Conservation (phyloP, 2,888 invertebrate species). For the Callimorpha dominula region DNA sequence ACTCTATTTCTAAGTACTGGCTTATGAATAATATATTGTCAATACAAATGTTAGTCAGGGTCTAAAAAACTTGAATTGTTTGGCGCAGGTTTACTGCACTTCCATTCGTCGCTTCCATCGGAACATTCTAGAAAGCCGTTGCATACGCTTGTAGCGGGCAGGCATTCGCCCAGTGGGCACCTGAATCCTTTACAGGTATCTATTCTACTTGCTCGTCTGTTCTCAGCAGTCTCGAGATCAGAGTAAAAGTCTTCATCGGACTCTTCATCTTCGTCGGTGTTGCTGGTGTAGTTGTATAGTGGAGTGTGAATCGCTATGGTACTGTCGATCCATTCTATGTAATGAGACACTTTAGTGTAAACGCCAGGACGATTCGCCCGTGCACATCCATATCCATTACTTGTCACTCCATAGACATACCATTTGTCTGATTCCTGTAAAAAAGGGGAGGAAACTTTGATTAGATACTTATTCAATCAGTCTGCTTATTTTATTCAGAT, state of each 20-base stretch:
- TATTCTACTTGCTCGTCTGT: conserved; percentile 63
- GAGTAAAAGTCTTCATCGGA: conserved; percentile 72
- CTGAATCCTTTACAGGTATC: conserved; percentile 89
- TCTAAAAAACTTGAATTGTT: conserved; percentile 65
- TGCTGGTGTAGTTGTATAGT: conserved; percentile 57
- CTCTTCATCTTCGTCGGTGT: conserved; percentile 55
- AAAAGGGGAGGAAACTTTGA: background rate
- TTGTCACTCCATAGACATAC: conserved; percentile 90
- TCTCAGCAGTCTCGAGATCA: conserved; percentile 80
- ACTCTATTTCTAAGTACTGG: conserved; percentile 73
- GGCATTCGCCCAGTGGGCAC: conserved; percentile 92
- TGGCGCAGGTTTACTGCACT: conserved; percentile 76
- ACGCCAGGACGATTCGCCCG: conserved; percentile 92
- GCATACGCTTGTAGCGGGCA: conserved; percentile 90
- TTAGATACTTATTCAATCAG: too few relatives aligned
- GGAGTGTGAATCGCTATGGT: conserved; percentile 79
- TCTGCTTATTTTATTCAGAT: too few relatives aligned
- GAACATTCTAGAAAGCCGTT: conserved; percentile 93
- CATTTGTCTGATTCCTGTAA: conserved; percentile 80
- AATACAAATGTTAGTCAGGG: conserved; percentile 65
- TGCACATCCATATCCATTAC: conserved; percentile 93
- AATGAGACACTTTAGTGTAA: conserved; percentile 92
- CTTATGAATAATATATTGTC: conserved; percentile 62
- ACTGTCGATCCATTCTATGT: conserved; percentile 90
- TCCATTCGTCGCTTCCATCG: conserved; percentile 91